Conservation (phyloP, 2,888 invertebrate species). For the Agrochola circellaris region DNA sequence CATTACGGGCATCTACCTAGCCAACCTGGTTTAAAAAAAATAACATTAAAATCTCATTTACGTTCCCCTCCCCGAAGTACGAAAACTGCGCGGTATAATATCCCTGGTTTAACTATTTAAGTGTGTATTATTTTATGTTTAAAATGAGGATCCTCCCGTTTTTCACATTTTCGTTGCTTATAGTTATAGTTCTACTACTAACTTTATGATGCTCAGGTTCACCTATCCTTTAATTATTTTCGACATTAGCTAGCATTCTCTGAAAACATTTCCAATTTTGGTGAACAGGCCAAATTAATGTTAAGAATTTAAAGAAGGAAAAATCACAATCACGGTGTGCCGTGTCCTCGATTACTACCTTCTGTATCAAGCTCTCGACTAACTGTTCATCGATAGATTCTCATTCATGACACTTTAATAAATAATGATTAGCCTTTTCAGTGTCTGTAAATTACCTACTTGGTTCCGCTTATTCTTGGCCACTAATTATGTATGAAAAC, state of each 20-base stretch:
- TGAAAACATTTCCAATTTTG: too few species aligned
- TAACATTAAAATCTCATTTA: constrained; percentile 62
- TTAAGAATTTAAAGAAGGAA: neutral
- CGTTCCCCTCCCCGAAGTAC: constrained; percentile 23
- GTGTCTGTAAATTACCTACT: neutral
- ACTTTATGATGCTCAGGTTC: neutral
- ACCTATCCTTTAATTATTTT: neutral
- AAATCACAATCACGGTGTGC: too few species aligned
- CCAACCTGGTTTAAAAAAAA: constrained; percentile 47
- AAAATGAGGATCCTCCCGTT: constrained; percentile 14
- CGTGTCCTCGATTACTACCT: neutral
- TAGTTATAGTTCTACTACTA: neutral
- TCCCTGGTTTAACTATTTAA: constrained; percentile 22
- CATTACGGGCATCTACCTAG: constrained; percentile 36
- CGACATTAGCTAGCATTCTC: neutral
- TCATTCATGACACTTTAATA: neutral
- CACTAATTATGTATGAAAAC: neutral
- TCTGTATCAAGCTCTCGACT: neutral
- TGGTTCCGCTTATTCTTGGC: too few species aligned
- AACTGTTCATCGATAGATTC: constrained; percentile 3
- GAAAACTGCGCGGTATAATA: constrained; percentile 41
- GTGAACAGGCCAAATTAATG: neutral
- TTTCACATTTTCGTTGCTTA: constrained; percentile 7
- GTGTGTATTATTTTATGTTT: constrained; percentile 22
- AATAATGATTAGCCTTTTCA: neutral